Evolutionary conservation across 2,797 vertebrate species (phyloP), one percentile per base, ranked within the genome.

Genomic region (Galagoides demidoff): DNA sequence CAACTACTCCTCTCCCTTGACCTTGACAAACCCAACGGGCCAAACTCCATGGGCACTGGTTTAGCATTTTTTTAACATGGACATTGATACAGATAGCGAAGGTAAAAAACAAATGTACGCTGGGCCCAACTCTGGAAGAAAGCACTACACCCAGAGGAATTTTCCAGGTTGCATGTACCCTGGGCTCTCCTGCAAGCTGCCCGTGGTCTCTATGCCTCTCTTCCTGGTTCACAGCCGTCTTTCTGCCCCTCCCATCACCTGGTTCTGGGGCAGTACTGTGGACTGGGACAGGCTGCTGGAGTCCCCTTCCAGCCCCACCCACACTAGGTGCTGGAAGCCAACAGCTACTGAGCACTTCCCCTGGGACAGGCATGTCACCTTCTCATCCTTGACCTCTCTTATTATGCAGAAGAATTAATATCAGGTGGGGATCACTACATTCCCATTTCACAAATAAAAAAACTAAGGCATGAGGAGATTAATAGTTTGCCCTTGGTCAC

Each of bases 341-440:
- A 1, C 23, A 17, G 20, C 10, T n/a, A 9, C 0, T 2, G 12
- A 70, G 22, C 6, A 22, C 12, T 29, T 34, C 22, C 37, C 45
- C 7, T 0, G 43, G 19, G 14, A 16, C 7, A 43, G 31, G 14
- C 29, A 2, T 14, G 39, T 29, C n/a, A 20, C 59, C 57, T 68
- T 52, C 49, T 14, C 49, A 9, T 29, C 55, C 34, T 39, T n/a
- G 70, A 68, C 22, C 45, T 23, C 61, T 81, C 13, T 31, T 20
- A 27, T 23, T 45, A 59, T 12, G 43, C 20, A 43, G 34, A 29
- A 61, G 64, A 84, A 73, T 11, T 11, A 76, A 74, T 25, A 5
- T 61, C 55, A 45, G 20, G 7, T 34, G 25, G 34, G 70, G 37
- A 34, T 37, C 63, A 39, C 1, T 71, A 68, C 55, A 25, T 45